phyloP scores from a whole-genome alignment of 2,888 invertebrate species.

The Omphaloscelis lunosa region DNA sequence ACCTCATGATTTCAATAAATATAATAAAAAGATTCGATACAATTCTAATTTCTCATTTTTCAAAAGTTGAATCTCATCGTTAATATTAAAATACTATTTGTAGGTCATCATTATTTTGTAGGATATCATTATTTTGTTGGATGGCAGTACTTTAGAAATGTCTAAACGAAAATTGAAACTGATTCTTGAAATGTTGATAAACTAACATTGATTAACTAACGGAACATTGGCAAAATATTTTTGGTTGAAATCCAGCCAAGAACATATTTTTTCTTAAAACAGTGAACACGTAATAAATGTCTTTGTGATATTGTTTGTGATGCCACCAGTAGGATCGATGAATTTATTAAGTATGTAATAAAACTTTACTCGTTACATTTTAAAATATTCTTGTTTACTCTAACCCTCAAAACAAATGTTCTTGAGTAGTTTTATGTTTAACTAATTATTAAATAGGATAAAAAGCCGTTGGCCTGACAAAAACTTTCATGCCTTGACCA shows the following conservation, averaged over 20 bases:
- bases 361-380: slow-evolving; percentile 43
- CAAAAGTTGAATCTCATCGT: not conserved
- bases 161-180: slow-evolving; percentile 3
- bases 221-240: slow-evolving; percentile 66
- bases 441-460: slow-evolving; percentile 51
- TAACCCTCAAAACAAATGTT: slow-evolving; percentile 28
- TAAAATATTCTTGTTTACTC: slow-evolving; percentile 40
- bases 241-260: slow-evolving; percentile 70
- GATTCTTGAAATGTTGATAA: slow-evolving; percentile 61
- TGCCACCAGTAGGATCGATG: slow-evolving; percentile 58
- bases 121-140: not conserved
- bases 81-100: not conserved
- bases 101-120: not conserved
- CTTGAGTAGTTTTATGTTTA: slow-evolving; percentile 30
- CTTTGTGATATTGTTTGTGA: slow-evolving; percentile 68
- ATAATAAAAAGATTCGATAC: not conserved
- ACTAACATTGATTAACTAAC: slow-evolving; percentile 67
- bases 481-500: slow-evolving; percentile 80
- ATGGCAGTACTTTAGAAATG: not conserved
- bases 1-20: too few species aligned
- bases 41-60: not conserved
- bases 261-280: slow-evolving; percentile 70
- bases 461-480: slow-evolving; percentile 48
- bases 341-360: slow-evolving; percentile 54
- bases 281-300: slow-evolving; percentile 73